Evolutionary conservation across 2,797 vertebrate genomes (phyloP).

Genomic region (Typhlichthys subterraneus): DNA sequence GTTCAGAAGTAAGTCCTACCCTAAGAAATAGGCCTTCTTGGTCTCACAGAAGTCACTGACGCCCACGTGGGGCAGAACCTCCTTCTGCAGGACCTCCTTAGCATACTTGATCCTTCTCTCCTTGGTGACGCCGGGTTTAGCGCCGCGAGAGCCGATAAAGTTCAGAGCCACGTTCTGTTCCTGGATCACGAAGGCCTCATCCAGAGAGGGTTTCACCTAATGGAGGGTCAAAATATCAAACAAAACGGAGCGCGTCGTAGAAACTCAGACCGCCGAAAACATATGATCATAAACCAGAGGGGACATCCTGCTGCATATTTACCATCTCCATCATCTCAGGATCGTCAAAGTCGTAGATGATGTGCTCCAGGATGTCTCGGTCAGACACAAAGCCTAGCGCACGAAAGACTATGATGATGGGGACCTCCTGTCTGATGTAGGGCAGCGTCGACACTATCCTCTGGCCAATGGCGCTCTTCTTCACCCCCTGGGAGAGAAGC

Average conservation of each 20-base stretch:
- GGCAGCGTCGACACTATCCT: constrained; percentile 96
- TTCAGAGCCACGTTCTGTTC: constrained; percentile 98
- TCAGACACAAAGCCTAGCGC: constrained; percentile 96
- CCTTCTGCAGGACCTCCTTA: constrained; percentile 97
- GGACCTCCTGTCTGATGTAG: constrained; percentile 97
- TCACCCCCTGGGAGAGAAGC: constrained; percentile 83
- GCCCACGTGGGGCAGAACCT: constrained; percentile 97
- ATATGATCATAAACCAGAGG: no score
- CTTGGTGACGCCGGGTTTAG: constrained; percentile 97
- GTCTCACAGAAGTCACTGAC: constrained; percentile 99
- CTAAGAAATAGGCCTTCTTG: constrained; percentile 97
- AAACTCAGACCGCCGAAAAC: no score
- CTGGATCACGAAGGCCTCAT: constrained; percentile 97
- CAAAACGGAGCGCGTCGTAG: no score
- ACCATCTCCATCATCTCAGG: constrained; percentile 99
- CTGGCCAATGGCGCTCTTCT: constrained; percentile 97
- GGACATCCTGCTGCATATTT: constrained; percentile 17
- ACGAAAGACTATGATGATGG: constrained; percentile 97
- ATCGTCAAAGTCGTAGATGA: constrained; percentile 98
- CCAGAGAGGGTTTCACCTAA: constrained; percentile 96
- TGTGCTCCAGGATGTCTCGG: constrained; percentile 97
- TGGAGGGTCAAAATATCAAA: no score
- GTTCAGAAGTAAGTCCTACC: constrained; percentile 66
- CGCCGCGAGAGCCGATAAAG: constrained; percentile 97
- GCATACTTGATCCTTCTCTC: constrained; percentile 97